Evolutionary conservation across 2,797 vertebrate genomes (phyloP).

Genomic region (Sylvilagus floridanus): DNA sequence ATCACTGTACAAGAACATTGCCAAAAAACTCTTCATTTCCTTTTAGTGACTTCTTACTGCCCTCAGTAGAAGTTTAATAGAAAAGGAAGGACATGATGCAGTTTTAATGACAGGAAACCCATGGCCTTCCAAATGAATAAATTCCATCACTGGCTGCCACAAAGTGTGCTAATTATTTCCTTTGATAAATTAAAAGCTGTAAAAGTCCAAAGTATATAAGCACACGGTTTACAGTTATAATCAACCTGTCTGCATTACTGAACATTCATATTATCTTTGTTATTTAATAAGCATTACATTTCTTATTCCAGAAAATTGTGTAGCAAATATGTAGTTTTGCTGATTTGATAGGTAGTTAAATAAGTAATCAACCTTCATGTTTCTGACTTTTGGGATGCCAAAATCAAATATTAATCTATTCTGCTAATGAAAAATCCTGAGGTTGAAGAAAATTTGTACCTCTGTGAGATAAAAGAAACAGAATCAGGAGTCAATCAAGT

Average conservation of each 20-base stretch:
- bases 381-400: conserved; percentile 3
- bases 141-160: conserved; percentile 92
- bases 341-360: conserved; percentile 78
- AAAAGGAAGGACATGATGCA: conserved; percentile 93
- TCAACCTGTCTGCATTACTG: conserved; percentile 86
- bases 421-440: background rate
- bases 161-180: conserved; percentile 94
- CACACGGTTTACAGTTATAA: conserved; percentile 90
- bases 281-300: conserved; percentile 86
- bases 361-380: background rate
- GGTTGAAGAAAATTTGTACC: background rate
- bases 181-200: conserved; percentile 92
- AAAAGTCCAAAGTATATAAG: conserved; percentile 89
- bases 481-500: conserved; percentile 14
- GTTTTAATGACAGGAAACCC: conserved; percentile 94
- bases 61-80: conserved; percentile 92
- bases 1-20: conserved; percentile 88
- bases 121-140: conserved; percentile 92
- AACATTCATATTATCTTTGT: conserved; percentile 87
- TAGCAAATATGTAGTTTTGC: conserved; percentile 82
- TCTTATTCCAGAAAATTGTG: conserved; percentile 76
- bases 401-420: conserved; percentile 28
- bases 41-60: conserved; percentile 93
- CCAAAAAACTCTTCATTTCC: conserved; percentile 92
- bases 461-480: background rate